Evolutionary conservation across 2,113 vertebrate species (phyloP), one percentile per base, ranked within the genome.

Genomic region (Gadus chalcogrammus): DNA sequence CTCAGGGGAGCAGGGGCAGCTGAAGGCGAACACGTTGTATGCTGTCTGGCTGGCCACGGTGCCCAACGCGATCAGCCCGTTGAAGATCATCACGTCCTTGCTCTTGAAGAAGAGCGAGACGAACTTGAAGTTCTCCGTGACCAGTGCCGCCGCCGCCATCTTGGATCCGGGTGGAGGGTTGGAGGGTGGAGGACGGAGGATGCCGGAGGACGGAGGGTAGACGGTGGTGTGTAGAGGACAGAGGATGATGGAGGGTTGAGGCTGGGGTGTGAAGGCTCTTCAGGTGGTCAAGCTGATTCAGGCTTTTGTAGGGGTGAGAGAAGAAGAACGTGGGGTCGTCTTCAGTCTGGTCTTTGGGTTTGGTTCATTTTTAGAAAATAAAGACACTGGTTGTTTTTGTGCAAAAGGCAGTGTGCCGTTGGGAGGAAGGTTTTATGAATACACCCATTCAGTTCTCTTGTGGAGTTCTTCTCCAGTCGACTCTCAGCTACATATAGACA

Each of bases 61-160:
- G 3, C 96, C 95, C 82, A 98, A 77, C 13, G 94, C 96, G 18
- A 98, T 93, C 77, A 98, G 77, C 5, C 96, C 95, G 0, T 98
- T 98, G 85, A 98, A 97, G 76, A 98, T 95, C 93, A 97, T 93
- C 65, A 97, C 95, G 1, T 97, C 95, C 83, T 95, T 96, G 83
- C 95, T 97, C 87, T 95, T 97, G 86, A 97, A 97, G 85, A 98
- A 97, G 71, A 97, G 92, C 0, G 95, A 92, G n/a, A 93, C 82
- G 79, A 98, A 98, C 85, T 93, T 96, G 68, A 97, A 96, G 84
- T 96, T 95, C 85, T 98, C 95, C 0, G 92, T 84, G 0, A 98
- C 85, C 53, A 98, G 85, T 4, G 95, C 91, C 0, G 92, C 75
- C 7, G 94, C 90, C 0, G 95, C 94, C 96, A 98, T 98, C 64